Percentiles rank a stretch among this genome's conserved stretches.
Conservation (phyloP, 2,797 vertebrate genomes). For the Parauchenoglanis punctatus region DNA sequence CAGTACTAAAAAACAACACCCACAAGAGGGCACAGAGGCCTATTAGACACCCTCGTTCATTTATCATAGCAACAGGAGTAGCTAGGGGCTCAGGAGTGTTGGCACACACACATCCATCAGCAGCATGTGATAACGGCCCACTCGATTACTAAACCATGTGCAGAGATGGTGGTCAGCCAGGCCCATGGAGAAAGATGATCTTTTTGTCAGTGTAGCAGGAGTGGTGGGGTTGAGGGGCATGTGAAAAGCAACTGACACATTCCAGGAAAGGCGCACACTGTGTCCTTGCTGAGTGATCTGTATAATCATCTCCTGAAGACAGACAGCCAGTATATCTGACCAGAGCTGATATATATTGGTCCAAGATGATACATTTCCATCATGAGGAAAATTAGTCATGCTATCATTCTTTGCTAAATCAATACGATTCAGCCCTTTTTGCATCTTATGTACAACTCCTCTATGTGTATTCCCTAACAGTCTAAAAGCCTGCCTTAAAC, state of each 20-base stretch:
- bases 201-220: constrained; percentile 48
- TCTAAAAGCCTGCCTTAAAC: neutral
- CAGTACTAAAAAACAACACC: constrained; percentile 49
- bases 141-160: constrained; percentile 53
- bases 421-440: neutral
- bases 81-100: constrained; percentile 32
- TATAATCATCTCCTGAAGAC: constrained; percentile 33
- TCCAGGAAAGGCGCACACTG: constrained; percentile 50
- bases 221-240: neutral
- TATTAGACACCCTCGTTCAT: constrained; percentile 52
- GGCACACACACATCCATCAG: constrained; percentile 47
- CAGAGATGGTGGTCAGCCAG: constrained; percentile 50
- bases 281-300: constrained; percentile 48
- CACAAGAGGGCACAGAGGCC: constrained; percentile 50
- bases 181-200: constrained; percentile 54
- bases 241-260: constrained; percentile 52
- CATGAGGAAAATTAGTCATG: neutral
- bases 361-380: constrained; percentile 21
- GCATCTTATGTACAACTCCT: neutral
- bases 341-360: neutral
- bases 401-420: neutral
- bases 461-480: neutral
- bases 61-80: constrained; percentile 56
- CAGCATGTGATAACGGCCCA: constrained; percentile 57
- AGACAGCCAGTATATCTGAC: constrained; percentile 2